These are phyloP conservation scores for Camptogramma bilineatum DNA, from an alignment of 2,888 invertebrate species.

Conservation along the genomic window DNA sequence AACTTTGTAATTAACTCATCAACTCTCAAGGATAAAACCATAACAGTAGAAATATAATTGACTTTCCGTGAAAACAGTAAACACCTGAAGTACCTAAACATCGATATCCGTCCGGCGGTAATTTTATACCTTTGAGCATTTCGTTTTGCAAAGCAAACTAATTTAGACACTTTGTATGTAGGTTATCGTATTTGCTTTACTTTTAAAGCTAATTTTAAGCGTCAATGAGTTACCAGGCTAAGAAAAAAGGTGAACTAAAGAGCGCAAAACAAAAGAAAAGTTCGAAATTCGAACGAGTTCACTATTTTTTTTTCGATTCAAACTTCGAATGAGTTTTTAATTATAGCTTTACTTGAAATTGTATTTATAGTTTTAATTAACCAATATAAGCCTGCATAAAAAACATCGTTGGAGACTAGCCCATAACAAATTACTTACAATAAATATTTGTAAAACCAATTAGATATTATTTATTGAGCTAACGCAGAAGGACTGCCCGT, in stretches of 20 bases:
- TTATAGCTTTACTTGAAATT: too few relatives aligned
- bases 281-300: too few relatives aligned
- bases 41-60: constrained; percentile 42
- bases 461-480: constrained; percentile 2
- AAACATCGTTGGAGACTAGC: too few relatives aligned
- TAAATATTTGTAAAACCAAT: constrained; percentile 4
- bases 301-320: too few relatives aligned
- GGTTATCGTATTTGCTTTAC: neutral
- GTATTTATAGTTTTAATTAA: too few relatives aligned
- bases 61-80: constrained; percentile 41
- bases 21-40: constrained; percentile 38
- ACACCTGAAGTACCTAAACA: constrained; percentile 46
- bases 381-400: too few relatives aligned
- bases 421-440: too few relatives aligned
- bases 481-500: constrained; percentile 6
- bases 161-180: constrained; percentile 19
- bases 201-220: neutral
- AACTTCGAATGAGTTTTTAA: too few relatives aligned
- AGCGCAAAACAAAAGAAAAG: too few relatives aligned
- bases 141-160: constrained; percentile 14
- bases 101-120: constrained; percentile 37
- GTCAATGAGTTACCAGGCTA: neutral
- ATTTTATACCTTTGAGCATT: constrained; percentile 27
- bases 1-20: constrained; percentile 9
- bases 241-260: too few relatives aligned